These are phyloP conservation scores for Notothenia rossii DNA, from an alignment of 2,113 vertebrate species.

Conservation along the genomic window DNA sequence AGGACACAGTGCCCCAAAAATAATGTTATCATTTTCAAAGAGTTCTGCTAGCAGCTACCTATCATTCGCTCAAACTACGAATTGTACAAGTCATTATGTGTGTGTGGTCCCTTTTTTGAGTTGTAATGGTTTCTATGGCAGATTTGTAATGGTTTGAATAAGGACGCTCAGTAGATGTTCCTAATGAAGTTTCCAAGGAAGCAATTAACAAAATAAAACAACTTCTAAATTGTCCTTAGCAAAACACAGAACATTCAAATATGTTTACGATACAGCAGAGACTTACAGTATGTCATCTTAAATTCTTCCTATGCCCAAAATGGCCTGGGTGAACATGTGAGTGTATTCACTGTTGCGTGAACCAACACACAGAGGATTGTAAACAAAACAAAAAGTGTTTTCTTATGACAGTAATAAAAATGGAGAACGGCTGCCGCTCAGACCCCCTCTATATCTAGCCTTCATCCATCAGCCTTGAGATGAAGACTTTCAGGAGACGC, in stretches of 20 bases:
- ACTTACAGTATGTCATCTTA: background rate
- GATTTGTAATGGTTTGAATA: conserved; percentile 13
- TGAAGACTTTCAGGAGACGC: conserved; percentile 67
- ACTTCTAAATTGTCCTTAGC: too few species aligned
- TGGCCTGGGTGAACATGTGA: background rate
- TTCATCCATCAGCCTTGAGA: conserved; percentile 70
- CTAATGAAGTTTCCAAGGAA: conserved; percentile 9
- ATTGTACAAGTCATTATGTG: conserved; percentile 15
- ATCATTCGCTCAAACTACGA: conserved; percentile 52
- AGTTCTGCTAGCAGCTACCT: conserved; percentile 18
- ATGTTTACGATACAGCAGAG: background rate
- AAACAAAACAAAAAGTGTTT: conserved; percentile 30
- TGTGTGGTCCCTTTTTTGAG: background rate
- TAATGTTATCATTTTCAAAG: conserved; percentile 37
- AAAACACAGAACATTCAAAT: background rate
- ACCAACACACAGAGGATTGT: conserved; percentile 35
- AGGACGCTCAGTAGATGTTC: conserved; percentile 12
- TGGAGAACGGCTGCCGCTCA: conserved; percentile 35
- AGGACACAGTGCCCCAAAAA: background rate
- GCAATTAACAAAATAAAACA: background rate
- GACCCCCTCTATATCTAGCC: conserved; percentile 40
- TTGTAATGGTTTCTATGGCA: conserved; percentile 3
- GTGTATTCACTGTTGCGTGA: conserved; percentile 16
- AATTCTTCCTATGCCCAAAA: background rate
- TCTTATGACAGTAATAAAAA: conserved; percentile 54